A percentile compares a stretch with the other conserved stretches of the same genome.
Conservation (phyloP, 2,888 invertebrate species). For the Copidosoma aretas region DNA sequence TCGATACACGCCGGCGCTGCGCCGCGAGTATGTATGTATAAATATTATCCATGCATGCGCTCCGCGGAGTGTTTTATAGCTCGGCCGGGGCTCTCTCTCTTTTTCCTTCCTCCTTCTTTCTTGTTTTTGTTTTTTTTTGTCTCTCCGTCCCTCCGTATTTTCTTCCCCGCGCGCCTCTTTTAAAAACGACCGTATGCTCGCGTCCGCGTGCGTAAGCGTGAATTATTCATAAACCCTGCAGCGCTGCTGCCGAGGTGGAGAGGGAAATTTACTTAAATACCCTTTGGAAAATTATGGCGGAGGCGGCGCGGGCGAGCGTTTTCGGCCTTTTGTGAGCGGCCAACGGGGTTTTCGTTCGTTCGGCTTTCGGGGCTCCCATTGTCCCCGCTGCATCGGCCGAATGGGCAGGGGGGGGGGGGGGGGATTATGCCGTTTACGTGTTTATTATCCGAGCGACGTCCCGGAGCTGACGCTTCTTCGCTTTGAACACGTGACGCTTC, state of each 20-base stretch:
- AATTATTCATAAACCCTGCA: slow-evolving; percentile 25
- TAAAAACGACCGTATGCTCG: slow-evolving; percentile 17
- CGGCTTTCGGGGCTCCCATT: background rate
- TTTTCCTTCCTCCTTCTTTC: slow-evolving; percentile 11
- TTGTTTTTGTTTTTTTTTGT: background rate
- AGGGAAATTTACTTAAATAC: slow-evolving; percentile 36
- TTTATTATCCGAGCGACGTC: slow-evolving; percentile 12
- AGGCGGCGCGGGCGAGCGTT: background rate
- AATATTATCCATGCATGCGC: too few species aligned
- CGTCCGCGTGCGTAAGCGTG: slow-evolving; percentile 6
- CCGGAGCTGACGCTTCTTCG: too few species aligned
- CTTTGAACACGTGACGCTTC: background rate
- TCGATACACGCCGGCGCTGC: background rate
- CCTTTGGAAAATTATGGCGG: slow-evolving; percentile 16
- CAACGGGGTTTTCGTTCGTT: background rate
- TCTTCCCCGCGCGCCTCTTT: slow-evolving; percentile 15
- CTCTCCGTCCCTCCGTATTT: background rate
- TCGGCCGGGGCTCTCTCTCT: background rate
- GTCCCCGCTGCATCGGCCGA: too few species aligned
- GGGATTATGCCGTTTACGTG: slow-evolving; percentile 19
- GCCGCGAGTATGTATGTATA: background rate
- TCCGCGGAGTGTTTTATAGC: slow-evolving; percentile 16
- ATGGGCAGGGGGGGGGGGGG: too few species aligned
- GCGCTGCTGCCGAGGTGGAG: background rate
- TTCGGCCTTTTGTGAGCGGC: background rate